Evolutionary conservation across 2,888 invertebrate species (phyloP), one percentile per base, ranked within the genome.

Genomic region (Psococerastis gibbosa): DNA sequence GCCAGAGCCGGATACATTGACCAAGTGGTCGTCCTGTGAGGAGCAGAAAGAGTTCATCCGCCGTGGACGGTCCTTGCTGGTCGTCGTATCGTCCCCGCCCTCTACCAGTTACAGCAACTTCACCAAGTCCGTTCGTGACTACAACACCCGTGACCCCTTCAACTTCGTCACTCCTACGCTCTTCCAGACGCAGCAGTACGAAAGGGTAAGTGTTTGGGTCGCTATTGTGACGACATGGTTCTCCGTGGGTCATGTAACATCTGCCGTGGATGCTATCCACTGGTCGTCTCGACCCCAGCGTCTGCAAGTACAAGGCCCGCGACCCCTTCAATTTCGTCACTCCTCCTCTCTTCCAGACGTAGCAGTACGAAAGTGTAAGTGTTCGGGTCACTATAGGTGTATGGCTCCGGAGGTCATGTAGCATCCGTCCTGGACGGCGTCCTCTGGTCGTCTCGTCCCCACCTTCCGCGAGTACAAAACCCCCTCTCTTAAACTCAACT

Each of bases 51-150:
- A 71, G 56, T 75, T 77, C 54, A 60, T 70, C 51, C 78, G 77
- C 56, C 68, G 78, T 38, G 83, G 83, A 2, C 73, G 78, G 54
- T 89, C 87, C 2, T 65, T 94, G 20, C 69, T 95, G 47, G 87
- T 94, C 16, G 79, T 95, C 34, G 87, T 84, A 1, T 80, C 87
- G 0, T 84, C 88, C 17, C 84, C 88, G 38, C 89, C 92, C 1
- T 58, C 65, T 41, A 69, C 74, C 50, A 60, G 63, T 49, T 71
- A 72, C 52, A 74, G 75, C 51, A 67, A 73, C 23, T 95, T 97
- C 60, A 81, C 82, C 11, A 67, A 73, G 41, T 70, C 70, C 58
- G 94, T 95, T 18, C 72, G 80, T 43, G 65, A 71, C 43, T 89
- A 83, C 63, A 91, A 83, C 59, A 66, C 68, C 42, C 68, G 65